phyloP scores from a whole-genome alignment of 1,140 invertebrate genomes.

The Ips typographus region DNA sequence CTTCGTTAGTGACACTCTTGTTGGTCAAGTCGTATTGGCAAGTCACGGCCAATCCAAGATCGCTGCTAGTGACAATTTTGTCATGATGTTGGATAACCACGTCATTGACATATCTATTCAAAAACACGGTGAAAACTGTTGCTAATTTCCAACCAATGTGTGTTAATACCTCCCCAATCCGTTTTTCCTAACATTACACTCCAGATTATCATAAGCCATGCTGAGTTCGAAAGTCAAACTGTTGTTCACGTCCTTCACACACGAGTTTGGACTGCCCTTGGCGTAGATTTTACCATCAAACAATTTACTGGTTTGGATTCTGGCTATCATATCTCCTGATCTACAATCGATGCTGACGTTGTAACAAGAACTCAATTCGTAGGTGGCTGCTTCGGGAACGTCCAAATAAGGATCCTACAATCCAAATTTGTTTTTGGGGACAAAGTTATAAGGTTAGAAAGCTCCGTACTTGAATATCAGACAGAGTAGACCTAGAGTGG shows the following conservation, averaged over 20 bases:
- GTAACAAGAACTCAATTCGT: conserved; percentile 91
- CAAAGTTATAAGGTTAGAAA: background rate
- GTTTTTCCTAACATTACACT: conserved; percentile 86
- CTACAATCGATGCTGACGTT: conserved; percentile 92
- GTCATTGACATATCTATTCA: conserved; percentile 72
- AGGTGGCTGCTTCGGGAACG: conserved; percentile 85
- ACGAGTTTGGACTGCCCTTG: conserved; percentile 89
- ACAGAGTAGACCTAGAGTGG: conserved; percentile 83
- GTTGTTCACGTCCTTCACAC: conserved; percentile 81
- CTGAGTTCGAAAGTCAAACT: conserved; percentile 83
- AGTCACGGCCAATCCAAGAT: conserved; percentile 86
- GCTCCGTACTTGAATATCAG: conserved; percentile 76
- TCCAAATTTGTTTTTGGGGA: conserved; percentile 16
- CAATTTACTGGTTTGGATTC: conserved; percentile 86
- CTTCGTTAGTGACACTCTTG: conserved; percentile 89
- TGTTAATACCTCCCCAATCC: conserved; percentile 65
- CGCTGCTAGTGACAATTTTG: conserved; percentile 91
- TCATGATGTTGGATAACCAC: conserved; percentile 94
- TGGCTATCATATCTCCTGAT: conserved; percentile 88
- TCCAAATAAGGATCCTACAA: conserved; percentile 83
- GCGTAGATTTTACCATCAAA: conserved; percentile 95
- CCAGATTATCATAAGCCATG: conserved; percentile 89
- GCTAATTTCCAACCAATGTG: no score
- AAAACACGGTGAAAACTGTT: no score
- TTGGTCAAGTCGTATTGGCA: conserved; percentile 93